Base-by-base conservation (phyloP, 1,140 invertebrate genomes). In the Solenopsis fugax region DNA sequence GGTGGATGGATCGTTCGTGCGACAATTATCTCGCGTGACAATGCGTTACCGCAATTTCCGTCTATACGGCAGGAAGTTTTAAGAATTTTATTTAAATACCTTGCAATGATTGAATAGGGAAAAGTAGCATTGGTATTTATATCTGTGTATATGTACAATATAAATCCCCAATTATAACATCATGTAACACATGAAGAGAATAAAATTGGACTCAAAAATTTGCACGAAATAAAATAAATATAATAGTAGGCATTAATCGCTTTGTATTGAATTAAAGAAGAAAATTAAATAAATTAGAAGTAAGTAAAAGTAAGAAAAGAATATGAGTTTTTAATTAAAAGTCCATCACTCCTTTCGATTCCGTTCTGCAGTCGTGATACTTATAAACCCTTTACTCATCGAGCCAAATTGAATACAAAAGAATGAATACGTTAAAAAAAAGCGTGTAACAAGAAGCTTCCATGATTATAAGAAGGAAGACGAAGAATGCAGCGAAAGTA, bases 1-100 rank as follows among this genome's bases (percentile, higher is more conserved):
- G 64, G 56, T 62, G 54, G 67, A 82, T 75, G 54, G 54, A 84
- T 81, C 52, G 78, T 84, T 73, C 54, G 80, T 67, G n/a, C 41
- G 69, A 84, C 69, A 69, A 84, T 84, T 73, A 84, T 84, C 69
- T 84, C 69, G 80, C 80, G 69, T 84, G 80, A 84, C 80, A 84
- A 73, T 75, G 80, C 71, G 69, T 84, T 71, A 45, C 69, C 69
- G 24, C 54, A 84, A 84, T 84, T 84, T 73, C 56, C 69, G 80
- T 60, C 54, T 60, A 60, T 69, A 29, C 45, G 56, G 37, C 69
- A 29, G 29, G 41, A 73, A 73, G 41, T 73, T 82, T 82, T 60
- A 82, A 73, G 54, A 75, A 73, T 54, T 72, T 41, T 41, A 73
- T 84, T 75, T 60, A 75, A 62, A 75, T 48, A 18, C 7, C 18